A percentile compares a stretch with the other conserved stretches of the same genome.
phyloP scores from a whole-genome alignment of 1,140 invertebrate species.

The Notospermus geniculatus region DNA sequence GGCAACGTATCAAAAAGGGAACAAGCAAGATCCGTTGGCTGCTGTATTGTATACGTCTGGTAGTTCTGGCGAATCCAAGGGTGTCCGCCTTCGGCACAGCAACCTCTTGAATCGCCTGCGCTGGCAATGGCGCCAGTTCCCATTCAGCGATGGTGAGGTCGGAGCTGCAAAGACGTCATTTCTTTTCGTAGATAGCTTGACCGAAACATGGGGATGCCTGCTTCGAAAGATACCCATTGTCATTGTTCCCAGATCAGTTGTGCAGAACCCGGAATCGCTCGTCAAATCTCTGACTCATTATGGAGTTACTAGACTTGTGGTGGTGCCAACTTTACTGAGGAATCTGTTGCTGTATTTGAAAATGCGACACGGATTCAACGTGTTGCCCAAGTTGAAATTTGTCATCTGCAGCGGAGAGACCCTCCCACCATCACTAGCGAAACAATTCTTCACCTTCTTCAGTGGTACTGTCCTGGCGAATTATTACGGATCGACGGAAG shows the following conservation, averaged over 20 bases:
- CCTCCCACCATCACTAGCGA: background rate
- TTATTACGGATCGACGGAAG: conserved; percentile 2
- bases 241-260: background rate
- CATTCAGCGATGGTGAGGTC: background rate
- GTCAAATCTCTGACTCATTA: background rate
- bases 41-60: background rate
- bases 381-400: background rate
- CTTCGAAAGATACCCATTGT: background rate
- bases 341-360: background rate
- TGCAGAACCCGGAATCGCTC: conserved; percentile 5
- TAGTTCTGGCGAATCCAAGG: background rate
- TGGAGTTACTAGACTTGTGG: background rate
- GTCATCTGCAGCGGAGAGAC: conserved; percentile 7
- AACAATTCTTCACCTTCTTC: conserved; percentile 4
- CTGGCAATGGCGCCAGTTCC: conserved; percentile 5
- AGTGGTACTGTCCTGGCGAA: background rate
- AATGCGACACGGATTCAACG: background rate
- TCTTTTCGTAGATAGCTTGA: background rate
- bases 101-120: conserved; percentile 1
- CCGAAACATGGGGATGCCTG: background rate
- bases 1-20: background rate
- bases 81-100: conserved; percentile 5
- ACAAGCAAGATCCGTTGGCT: background rate
- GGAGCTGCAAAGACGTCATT: conserved; percentile 5
- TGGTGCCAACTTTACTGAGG: background rate